phyloP scores from a whole-genome alignment of 2,797 vertebrate genomes.

The Threskiornis aethiopicus region DNA sequence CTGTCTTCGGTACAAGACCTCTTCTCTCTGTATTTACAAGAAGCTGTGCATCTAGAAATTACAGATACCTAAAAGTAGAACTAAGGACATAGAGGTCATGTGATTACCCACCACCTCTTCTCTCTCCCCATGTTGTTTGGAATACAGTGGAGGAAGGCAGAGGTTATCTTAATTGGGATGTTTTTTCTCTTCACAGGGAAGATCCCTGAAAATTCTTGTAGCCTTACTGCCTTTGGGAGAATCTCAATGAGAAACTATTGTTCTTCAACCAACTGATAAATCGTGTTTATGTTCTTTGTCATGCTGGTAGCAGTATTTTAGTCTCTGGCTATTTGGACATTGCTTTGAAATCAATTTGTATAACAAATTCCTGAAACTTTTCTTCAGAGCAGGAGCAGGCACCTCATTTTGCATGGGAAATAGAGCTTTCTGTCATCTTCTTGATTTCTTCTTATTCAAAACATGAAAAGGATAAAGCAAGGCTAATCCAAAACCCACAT shows the following conservation, averaged over 20 bases:
- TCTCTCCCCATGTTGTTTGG: rapidly evolving
- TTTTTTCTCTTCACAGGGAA: background rate
- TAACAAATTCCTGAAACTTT: background rate
- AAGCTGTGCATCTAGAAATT: background rate
- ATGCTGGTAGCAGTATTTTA: background rate
- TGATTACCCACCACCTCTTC: background rate
- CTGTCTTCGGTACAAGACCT: background rate
- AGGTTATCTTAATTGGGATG: background rate
- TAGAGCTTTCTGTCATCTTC: background rate
- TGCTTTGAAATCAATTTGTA: background rate
- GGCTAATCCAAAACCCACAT: background rate
- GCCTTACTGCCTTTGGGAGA: background rate
- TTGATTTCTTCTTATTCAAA: background rate
- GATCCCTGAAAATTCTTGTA: background rate
- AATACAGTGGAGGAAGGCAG: background rate
- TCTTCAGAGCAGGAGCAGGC: background rate
- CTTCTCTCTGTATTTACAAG: background rate
- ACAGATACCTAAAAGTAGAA: background rate
- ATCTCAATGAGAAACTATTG: background rate
- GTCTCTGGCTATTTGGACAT: background rate
- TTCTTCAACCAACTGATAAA: background rate
- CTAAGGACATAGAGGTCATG: background rate
- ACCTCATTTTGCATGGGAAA: background rate
- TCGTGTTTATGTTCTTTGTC: background rate
- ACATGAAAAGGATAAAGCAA: background rate